Base-by-base conservation (phyloP, 2,797 vertebrate species). In the Pyrrhura leucotis region DNA sequence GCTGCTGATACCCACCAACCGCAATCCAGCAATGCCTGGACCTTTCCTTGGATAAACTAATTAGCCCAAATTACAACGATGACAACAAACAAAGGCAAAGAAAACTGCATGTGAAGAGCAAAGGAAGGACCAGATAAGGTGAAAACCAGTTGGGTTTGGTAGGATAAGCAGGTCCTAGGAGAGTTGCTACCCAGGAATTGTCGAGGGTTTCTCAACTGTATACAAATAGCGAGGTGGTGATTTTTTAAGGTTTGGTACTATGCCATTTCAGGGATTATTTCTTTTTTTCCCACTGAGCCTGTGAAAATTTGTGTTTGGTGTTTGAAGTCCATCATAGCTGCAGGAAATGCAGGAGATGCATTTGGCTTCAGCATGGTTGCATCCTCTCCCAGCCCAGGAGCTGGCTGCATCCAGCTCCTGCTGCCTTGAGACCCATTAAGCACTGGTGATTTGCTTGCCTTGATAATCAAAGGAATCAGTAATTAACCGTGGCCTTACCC, bases 401-500 rank as follows among this genome's bases (percentile, higher is more conserved):
- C 14, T 11, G 51, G 40, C 63, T 14, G 50, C 59, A 8, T 6
- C 67, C 83, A 40, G 53, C 86, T 82, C 73, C 78, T 1, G 2
- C 58, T 20, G 19, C 56, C 44, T 65, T 33, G 67, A 9, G 6
- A 5, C 89, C 68, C 12, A 0, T 40, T 17, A 6, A 20, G 35
- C 3, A 0, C 51, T 4, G 31, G 5, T 0, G 0, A 23, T 40
- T 71, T 2, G 1, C 51, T 48, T 1, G 4, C 47, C 47, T 48
- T 48, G 47, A 25, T 48, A 23, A 63, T 48, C 11, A 1, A 67
- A 59, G 35, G 2, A 42, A 39, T 8, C 56, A 0, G 29, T 68
- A 22, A 81, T 71, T 13, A 51, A 87, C 29, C 71, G 29, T 1
- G 58, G 6, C 66, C 53, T 53, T 45, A 68, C 65, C 74, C 76